Evolutionary conservation across 1,140 invertebrate genomes (phyloP).

Genomic region (Zaprionus vittiger): DNA sequence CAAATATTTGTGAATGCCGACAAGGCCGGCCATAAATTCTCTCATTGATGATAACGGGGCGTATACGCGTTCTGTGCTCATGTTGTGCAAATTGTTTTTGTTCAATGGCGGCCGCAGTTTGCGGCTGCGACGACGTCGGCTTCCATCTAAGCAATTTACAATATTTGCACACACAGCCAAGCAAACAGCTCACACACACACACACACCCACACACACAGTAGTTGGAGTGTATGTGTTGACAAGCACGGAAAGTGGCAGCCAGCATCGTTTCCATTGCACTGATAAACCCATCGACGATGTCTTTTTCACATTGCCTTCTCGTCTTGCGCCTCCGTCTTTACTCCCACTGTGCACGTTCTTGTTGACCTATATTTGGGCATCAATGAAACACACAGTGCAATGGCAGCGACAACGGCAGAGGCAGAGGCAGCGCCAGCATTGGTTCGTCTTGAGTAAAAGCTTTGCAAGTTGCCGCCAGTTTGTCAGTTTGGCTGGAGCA

Average conservation of each 20-base stretch:
- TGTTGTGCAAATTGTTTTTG: constrained; percentile 45
- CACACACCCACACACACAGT: constrained; percentile 5
- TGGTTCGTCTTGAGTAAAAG: constrained; percentile 39
- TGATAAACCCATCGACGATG: constrained; percentile 61
- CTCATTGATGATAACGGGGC: constrained; percentile 59
- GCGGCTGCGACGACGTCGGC: not conserved
- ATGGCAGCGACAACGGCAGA: constrained; percentile 15
- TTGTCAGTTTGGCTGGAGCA: constrained; percentile 29
- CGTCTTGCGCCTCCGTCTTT: constrained; percentile 5
- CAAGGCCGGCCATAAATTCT: constrained; percentile 62
- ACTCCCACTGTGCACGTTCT: constrained; percentile 36
- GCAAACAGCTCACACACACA: not conserved
- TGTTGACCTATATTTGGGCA: constrained; percentile 84
- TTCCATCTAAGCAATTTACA: constrained; percentile 48
- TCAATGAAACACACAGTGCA: constrained; percentile 71
- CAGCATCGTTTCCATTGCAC: constrained; percentile 58
- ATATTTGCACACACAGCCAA: constrained; percentile 50
- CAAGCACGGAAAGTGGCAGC: constrained; percentile 32
- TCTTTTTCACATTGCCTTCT: constrained; percentile 32
- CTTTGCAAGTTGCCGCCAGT: constrained; percentile 27
- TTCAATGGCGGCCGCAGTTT: constrained; percentile 13
- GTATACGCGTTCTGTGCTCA: constrained; percentile 59
- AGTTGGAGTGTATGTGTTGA: constrained; percentile 6
- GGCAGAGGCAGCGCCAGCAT: constrained; percentile 32
- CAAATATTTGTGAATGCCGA: constrained; percentile 51